Evolutionary conservation across 2,113 vertebrate species (phyloP), one percentile per base, ranked within the genome.

Genomic region (Coptodon bakossiorum): DNA sequence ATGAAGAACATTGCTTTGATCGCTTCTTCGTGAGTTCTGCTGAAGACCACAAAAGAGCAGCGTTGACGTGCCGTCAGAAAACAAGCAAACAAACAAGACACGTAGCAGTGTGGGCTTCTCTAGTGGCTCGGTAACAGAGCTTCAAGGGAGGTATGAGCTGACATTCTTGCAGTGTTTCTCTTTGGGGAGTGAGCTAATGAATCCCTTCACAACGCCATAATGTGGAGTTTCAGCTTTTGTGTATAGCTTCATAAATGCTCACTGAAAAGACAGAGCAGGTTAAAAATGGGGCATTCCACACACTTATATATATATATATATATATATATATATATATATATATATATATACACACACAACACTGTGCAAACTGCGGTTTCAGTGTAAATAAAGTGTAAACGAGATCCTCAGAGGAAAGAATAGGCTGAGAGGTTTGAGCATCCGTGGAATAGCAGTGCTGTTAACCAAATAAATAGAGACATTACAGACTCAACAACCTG

Each of bases 111-210:
- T 68, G 50, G 66, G 88, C 34, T 89, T 90, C 88, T 88, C 89
- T 36, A 6, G 84, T 81, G 88, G n/a, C 52, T 92, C 83, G 61
- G 45, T 71, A 24, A 38, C 11, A 31, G 48, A 86, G 82, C 83
- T 63, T 40, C 45, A 80, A 59, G 19, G 24, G 57, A 59, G 29
- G 66, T 43, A 78, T 9, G 45, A 84, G 86, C 80, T 86, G 81
- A 88, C 86, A 86, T 40, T 89, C 56, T 76, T 34, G 29, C 79
- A 66, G 83, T 31, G n/a, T 73, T 88, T 78, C 27, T 91, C 87
- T 86, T 87, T 6, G 19, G 88, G 88, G 88, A 91, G 87, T 83
- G 73, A 24, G 40, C 84, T 89, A 92, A 93, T 90, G 90, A 92
- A 92, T 88, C 89, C 89, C 82, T 80, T 29, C 61, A 86, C 90